A percentile compares a stretch with the other conserved stretches of the same genome.
phyloP scores from a whole-genome alignment of 2,888 invertebrate species.

The Andrena marginata region DNA sequence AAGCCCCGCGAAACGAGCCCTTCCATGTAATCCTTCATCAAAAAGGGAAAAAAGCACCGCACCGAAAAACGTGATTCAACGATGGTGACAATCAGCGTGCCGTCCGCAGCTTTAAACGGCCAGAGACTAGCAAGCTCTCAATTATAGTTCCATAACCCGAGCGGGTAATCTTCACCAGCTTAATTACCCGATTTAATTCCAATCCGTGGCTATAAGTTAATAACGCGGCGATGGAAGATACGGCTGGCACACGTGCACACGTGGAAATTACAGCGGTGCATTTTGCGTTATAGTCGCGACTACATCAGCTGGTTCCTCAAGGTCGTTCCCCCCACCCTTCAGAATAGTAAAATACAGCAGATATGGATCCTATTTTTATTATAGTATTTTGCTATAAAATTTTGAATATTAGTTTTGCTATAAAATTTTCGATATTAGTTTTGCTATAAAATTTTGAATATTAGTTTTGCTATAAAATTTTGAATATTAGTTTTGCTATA shows the following conservation, averaged over 20 bases:
- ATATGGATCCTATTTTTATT: no score
- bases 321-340: neutral
- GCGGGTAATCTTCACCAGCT: slow-evolving; percentile 5
- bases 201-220: slow-evolving; percentile 24
- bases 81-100: neutral
- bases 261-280: slow-evolving; percentile 19
- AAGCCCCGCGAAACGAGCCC: neutral
- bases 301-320: neutral
- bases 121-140: neutral
- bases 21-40: neutral
- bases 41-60: neutral
- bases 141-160: slow-evolving; percentile 16
- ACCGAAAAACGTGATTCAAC: neutral
- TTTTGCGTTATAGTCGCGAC: neutral
- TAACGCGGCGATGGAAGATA: slow-evolving; percentile 34
- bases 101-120: neutral
- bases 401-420: no score
- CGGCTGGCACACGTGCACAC: neutral
- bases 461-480: no score
- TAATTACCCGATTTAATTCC: slow-evolving; percentile 23
- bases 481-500: no score
- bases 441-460: no score
- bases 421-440: no score
- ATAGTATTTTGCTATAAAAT: no score
- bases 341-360: no score